Conservation (phyloP, 2,888 invertebrate genomes). For the Aporophyla nigra region DNA sequence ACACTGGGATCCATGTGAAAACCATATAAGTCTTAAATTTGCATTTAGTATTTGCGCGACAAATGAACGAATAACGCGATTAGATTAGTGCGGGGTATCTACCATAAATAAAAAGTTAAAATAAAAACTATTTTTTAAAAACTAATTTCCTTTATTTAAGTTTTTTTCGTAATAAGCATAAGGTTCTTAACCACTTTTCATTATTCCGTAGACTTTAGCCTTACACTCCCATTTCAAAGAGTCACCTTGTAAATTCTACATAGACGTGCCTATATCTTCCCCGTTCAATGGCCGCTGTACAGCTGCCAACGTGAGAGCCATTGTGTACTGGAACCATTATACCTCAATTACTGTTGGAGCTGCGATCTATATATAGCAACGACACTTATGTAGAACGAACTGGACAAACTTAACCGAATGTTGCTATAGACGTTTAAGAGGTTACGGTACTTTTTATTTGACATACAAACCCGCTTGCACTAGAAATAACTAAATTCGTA, state of each 20-base stretch:
- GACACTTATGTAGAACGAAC: constrained; percentile 18
- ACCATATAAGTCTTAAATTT: too few species aligned
- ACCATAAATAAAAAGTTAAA: too few species aligned
- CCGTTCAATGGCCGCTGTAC: constrained; percentile 50
- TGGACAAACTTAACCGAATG: constrained; percentile 18
- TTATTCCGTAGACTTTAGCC: background rate
- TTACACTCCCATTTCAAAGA: constrained; percentile 14
- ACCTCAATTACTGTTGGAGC: constrained; percentile 56
- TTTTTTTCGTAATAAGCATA: background rate
- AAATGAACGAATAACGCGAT: too few species aligned
- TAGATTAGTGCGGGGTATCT: too few species aligned
- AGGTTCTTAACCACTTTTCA: too few species aligned
- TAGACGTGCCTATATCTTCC: constrained; percentile 30
- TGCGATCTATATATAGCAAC: constrained; percentile 34
- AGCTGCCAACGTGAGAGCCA: constrained; percentile 55
- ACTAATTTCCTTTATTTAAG: background rate
- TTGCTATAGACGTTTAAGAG: background rate
- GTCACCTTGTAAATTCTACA: constrained; percentile 7
- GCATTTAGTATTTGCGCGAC: too few species aligned
- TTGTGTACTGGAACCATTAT: constrained; percentile 61
- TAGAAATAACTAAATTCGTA: background rate
- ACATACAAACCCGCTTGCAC: background rate
- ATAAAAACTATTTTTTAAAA: background rate
- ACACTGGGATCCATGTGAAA: too few species aligned
- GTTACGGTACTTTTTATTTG: background rate